Evolutionary conservation across 2,888 invertebrate genomes (phyloP), one percentile per base, ranked within the genome.

Genomic region (Drosophila helvetica): DNA sequence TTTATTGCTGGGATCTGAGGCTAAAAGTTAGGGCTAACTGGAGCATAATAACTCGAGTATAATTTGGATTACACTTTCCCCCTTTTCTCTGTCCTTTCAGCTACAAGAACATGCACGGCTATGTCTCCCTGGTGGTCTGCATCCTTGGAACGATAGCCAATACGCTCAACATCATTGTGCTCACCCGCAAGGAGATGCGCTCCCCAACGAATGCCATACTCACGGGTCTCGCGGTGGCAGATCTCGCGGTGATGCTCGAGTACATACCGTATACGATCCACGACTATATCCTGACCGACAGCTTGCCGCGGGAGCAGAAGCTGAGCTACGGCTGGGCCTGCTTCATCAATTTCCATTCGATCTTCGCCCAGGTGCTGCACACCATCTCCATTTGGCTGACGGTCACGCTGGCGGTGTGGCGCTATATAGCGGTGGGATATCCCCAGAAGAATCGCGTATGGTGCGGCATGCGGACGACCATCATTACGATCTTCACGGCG

Each of bases 381-480:
- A 98, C 98, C 1, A 96, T 98, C 75, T 97, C 98, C 1, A 98
- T 98, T 78, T 98, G 97, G 95, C 92, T 98, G 79, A 98, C 98
- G 0, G 96, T 98, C 2, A 96, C 96, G 0, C 92, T 99, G 70
- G 98, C 98, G 0, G 95, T 98, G 10, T 99, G 98, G 97, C 94
- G 98, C 5, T 98, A 97, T 90, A 94, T 98, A 55, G 96, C 96
- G 17, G 95, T 97, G 4, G 96, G 96, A 0, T 95, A 95, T 91
- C 98, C 98, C 0, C 96, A 96, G 77, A 94, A 94, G 81, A 97
- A 96, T 88, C 94, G 95, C 38, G 93, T 95, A 33, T 96, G 96
- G 96, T 98, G 98, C 90, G 96, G 94, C 85, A 95, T 96, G 93
- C 93, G 93, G 58, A 94, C 96, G 74, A 97, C 98, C 0, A 93